phyloP scores from a whole-genome alignment of 2,797 vertebrate genomes.

The Leptodactylus fallax region DNA sequence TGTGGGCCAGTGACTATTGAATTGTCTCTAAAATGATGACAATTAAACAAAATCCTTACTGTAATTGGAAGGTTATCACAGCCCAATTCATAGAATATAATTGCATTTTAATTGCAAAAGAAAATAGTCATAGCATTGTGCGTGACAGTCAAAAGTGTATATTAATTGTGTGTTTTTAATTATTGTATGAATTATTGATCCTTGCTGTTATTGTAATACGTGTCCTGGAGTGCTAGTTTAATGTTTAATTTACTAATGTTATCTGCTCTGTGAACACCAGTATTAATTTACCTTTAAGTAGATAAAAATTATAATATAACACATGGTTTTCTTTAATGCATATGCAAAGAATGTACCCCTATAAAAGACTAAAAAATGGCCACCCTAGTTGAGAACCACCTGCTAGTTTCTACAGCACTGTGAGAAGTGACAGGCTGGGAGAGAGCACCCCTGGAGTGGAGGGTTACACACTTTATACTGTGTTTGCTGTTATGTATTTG shows the following conservation, averaged over 20 bases:
- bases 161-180: conserved; percentile 2
- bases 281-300: background rate
- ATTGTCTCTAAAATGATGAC: conserved; percentile 1
- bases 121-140: background rate
- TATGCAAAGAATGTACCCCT: no score
- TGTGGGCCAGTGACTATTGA: background rate
- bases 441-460: no score
- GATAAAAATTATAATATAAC: background rate
- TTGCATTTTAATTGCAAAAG: conserved; percentile 13
- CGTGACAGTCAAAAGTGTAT: background rate
- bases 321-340: no score
- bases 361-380: no score
- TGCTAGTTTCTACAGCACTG: no score
- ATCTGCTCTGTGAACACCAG: background rate
- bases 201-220: background rate
- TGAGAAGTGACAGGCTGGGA: no score
- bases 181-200: background rate
- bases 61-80: conserved; percentile 4
- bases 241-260: background rate
- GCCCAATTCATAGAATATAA: background rate
- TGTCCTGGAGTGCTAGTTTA: background rate
- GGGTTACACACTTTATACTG: no score
- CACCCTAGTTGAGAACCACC: no score
- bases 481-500: no score
- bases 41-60: background rate